Base-by-base conservation (phyloP, 2,113 vertebrate species). In the Alligator sinensis region DNA sequence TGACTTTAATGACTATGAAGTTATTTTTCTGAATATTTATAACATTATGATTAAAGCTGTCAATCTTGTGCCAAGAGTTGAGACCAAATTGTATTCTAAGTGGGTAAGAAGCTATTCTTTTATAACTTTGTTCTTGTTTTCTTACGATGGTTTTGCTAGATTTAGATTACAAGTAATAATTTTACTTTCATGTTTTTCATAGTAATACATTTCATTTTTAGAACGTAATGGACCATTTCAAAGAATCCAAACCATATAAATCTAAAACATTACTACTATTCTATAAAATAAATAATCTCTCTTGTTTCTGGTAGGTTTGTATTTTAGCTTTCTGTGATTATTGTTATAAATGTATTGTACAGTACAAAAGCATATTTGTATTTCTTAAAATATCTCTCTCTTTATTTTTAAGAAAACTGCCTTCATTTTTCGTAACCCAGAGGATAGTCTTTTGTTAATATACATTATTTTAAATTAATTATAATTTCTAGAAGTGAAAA, bases 51-150 rank as follows among this genome's bases (percentile, higher is more conserved):
- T 99, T 84, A 98, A 98, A 70, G 97, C 98, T 61, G 86, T 99
- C 79, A 98, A 96, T 86, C 84, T 96, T 80, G 93, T 99, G 70
- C 99, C 98, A 86, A 98, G 98, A 86, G 96, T 99, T 47, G 99
- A 99, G 95, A 99, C 98, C 76, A 98, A 98, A 91, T 93, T 99
- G 16, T 99, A 98, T 96, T 96, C 97, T 61, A 97, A 98, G 16
- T 98, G 97, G 98, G 99, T 99, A 98, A 99, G 98, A 94, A 80
- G 79, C 57, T 58, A 62, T 18, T 76, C 1, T 54, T 4, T 66
- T 76, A 74, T 68, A 28, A 66, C 6, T 5, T 16, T 9, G 13
- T 15, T 47, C 80, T 60, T 90, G 5, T 72, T 92, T 86, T 60
- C n/a, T 92, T 15, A 2, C 24, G 74, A 17, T 54, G 28, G 80